Evolutionary conservation across 2,113 vertebrate species (phyloP).

Genomic region (Hymenochirus boettgeri): DNA sequence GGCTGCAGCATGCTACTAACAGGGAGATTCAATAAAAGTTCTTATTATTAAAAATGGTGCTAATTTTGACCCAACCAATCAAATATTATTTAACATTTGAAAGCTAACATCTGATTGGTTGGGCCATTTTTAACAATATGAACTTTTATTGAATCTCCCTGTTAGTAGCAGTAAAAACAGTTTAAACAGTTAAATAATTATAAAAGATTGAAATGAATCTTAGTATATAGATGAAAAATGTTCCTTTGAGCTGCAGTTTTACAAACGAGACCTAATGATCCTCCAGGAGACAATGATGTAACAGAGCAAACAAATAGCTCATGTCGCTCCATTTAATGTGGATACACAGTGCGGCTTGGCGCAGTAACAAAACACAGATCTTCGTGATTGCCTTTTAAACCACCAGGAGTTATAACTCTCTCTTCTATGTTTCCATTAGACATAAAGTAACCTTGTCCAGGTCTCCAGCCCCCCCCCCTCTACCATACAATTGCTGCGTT

Average conservation of each 20-base stretch:
- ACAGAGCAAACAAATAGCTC: neutral
- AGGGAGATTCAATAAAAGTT: no score
- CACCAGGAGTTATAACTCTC: neutral
- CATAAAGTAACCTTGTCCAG: slow-evolving; percentile 28
- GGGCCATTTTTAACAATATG: no score
- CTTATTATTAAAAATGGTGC: no score
- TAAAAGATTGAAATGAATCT: no score
- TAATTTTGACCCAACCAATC: no score
- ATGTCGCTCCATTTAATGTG: neutral
- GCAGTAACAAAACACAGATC: no score
- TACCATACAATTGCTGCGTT: slow-evolving; percentile 20
- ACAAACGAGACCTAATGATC: neutral
- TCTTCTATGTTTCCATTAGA: slow-evolving; percentile 7
- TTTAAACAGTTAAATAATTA: no score
- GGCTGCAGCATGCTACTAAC: no score
- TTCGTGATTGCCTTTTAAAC: neutral
- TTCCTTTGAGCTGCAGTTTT: neutral
- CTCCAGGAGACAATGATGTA: neutral
- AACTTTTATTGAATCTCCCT: no score
- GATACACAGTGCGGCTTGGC: neutral
- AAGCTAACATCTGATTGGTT: no score
- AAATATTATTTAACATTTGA: no score
- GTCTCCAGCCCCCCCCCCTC: slow-evolving; percentile 7
- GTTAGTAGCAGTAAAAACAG: no score
- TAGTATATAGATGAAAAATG: neutral